Base-by-base conservation (phyloP, 92 coral and sea anemone genomes). In the Palythoa grandiflora region DNA sequence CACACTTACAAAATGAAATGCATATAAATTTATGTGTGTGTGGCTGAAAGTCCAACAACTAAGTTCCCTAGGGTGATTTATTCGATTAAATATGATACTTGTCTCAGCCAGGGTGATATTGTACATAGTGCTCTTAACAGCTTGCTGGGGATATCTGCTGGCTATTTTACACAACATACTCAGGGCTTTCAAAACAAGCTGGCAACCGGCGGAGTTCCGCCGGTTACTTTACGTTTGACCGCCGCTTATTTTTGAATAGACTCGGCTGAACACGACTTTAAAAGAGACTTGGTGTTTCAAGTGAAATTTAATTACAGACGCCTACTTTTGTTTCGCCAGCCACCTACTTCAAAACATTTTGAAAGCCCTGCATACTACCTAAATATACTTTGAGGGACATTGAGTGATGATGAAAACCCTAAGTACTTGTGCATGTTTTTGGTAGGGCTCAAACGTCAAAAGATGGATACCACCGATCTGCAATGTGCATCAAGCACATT, bases 71-170 rank as follows among this genome's bases (percentile, higher is more conserved):
- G 52, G 77, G 53, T 47, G 54, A 38, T 16, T 73, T 15, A 73
- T 73, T 38, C 28, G 50, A 73, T 36, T 73, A 73, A 73, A 71
- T 71, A 71, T 5, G 75, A 5, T 73, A 73, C 77, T 73, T 73
- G 54, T 73, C 77, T 71, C 2, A 0, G 77, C 77, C 53, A 73
- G 77, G 77, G 39, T 72, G 77, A 72, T 40, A 72, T 66, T 17
- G 40, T 73, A 73, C 53, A 15, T 73, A 73, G 77, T 6, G 54
- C 77, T 73, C 75, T 71, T 73, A 38, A 76, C 47, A 77, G 66
- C 68, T 77, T 77, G 65, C 83, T 19, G 19, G 66, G 83, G 80
- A 54, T 53, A 77, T 54, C 53, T 77, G 61, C 63, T 75, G 80
- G 80, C 63, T 48, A 75, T 75, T 75, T 54, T 21, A 36, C 60